Conservation (phyloP, 2,113 vertebrate genomes). For the Tragelaphus strepsiceros region DNA sequence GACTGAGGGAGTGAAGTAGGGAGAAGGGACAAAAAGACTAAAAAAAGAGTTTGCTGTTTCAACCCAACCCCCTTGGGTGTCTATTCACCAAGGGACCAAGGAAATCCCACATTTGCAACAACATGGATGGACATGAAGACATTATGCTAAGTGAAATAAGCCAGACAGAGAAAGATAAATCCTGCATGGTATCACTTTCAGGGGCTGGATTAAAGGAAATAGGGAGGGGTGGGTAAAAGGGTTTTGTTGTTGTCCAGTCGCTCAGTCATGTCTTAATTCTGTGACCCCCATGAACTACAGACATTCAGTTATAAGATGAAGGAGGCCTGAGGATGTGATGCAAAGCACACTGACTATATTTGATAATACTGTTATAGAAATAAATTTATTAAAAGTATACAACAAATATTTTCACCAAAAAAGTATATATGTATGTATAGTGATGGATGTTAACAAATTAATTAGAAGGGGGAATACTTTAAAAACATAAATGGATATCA, state of each 20-base stretch:
- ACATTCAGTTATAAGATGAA: background rate
- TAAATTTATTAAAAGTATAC: background rate
- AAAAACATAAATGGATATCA: background rate
- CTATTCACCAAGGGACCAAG: background rate
- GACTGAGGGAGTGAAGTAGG: background rate
- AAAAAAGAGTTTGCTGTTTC: background rate
- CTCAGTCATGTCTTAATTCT: background rate
- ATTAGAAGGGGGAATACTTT: background rate
- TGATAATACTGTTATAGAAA: background rate
- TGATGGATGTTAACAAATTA: background rate
- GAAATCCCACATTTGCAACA: background rate
- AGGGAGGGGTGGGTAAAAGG: background rate
- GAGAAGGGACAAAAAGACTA: background rate
- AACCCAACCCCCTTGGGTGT: background rate
- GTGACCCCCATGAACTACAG: background rate
- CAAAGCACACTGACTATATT: background rate
- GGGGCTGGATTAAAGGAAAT: background rate
- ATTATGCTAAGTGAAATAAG: background rate
- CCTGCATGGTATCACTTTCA: background rate
- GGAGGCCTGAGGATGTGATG: background rate
- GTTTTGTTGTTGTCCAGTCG: fast-evolving
- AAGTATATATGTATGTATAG: background rate
- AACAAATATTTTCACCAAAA: background rate
- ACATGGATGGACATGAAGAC: background rate
- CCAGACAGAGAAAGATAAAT: background rate